Base-by-base conservation (phyloP, 2,797 vertebrate species). In the Dryobates pubescens region DNA sequence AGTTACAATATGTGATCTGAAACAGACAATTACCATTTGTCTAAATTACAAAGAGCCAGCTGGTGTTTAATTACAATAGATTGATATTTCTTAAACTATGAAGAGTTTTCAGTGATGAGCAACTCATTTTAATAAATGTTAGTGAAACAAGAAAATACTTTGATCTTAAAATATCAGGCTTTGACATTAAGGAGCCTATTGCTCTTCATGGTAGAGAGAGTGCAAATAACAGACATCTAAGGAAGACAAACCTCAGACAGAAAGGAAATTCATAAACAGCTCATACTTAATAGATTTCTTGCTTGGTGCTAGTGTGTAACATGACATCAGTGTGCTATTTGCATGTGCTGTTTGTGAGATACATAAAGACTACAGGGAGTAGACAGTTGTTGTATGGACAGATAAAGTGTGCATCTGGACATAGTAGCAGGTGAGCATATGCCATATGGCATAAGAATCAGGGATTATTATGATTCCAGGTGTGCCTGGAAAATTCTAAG, bases 21-120 rank as follows among this genome's bases (percentile, higher is more conserved):
- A 89, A 70, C 3, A 90, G 51, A 38, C 36, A 69, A 23, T 34
- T 76, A 57, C 7, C 17, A 78, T 85, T 89, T 93, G 89, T 93
- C 76, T 76, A 88, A 94, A 81, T 87, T 81, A 53, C 9, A 36
- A 54, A 15, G 32, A 81, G 27, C 34, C 84, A 88, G 70, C 15
- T 83, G 47, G 54, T 89, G 53, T 83, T 95, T 94, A 87, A 75
- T 81, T 78, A 70, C 47, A 75, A 45, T 10, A 54, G 43, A 78
- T 3, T 26, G 30, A 10, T 76, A 78, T 70, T 92, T 79, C 61
- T 90, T 76, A 73, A 93, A 86, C 23, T 67, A 32, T 47, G 63
- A 57, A 75, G 70, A 45, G 15, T 47, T 86, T 87, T 69, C 61
- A 58, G 12, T 1, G 0, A 70, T 69, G 56, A 85, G 13, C n/a